Evolutionary conservation across 2,113 vertebrate species (phyloP).

Genomic region (Potamarius usumacintae): DNA sequence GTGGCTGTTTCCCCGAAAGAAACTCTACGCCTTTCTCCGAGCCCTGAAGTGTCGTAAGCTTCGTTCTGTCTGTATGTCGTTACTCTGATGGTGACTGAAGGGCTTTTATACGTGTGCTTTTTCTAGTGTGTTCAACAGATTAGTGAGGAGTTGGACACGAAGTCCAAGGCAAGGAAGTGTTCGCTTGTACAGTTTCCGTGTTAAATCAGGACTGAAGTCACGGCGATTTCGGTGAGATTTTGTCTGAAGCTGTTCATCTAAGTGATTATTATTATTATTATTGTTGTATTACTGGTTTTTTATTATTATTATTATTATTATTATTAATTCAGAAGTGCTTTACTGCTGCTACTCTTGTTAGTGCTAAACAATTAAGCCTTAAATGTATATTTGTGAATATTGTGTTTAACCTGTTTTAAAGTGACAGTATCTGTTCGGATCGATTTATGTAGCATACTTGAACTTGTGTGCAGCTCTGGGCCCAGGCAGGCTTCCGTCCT

Average conservation of each 20-base stretch:
- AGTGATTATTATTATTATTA: conserved; percentile 70
- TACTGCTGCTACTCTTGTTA: conserved; percentile 81
- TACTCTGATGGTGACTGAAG: conserved; percentile 45
- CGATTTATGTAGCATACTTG: conserved; percentile 77
- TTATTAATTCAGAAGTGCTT: conserved; percentile 79
- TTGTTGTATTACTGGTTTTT: conserved; percentile 62
- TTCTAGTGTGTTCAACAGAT: conserved; percentile 60
- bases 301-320: conserved; percentile 68
- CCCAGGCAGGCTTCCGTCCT: conserved; percentile 55
- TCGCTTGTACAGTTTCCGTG: conserved; percentile 40
- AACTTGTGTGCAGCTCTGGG: conserved; percentile 64
- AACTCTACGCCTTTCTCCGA: background rate
- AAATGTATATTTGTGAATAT: conserved; percentile 81
- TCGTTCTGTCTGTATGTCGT: conserved; percentile 46
- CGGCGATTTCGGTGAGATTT: conserved; percentile 2
- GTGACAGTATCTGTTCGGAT: conserved; percentile 74
- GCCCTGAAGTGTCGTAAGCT: conserved; percentile 8
- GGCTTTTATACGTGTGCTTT: conserved; percentile 48
- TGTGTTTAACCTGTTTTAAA: conserved; percentile 72
- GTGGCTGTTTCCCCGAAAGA: background rate
- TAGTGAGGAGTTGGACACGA: conserved; percentile 35
- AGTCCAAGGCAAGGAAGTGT: conserved; percentile 36
- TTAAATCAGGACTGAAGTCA: conserved; percentile 41
- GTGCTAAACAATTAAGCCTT: conserved; percentile 81
- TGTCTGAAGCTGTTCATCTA: conserved; percentile 50